Conservation (phyloP, 2,797 vertebrate genomes). For the Sebastes iracundus region DNA sequence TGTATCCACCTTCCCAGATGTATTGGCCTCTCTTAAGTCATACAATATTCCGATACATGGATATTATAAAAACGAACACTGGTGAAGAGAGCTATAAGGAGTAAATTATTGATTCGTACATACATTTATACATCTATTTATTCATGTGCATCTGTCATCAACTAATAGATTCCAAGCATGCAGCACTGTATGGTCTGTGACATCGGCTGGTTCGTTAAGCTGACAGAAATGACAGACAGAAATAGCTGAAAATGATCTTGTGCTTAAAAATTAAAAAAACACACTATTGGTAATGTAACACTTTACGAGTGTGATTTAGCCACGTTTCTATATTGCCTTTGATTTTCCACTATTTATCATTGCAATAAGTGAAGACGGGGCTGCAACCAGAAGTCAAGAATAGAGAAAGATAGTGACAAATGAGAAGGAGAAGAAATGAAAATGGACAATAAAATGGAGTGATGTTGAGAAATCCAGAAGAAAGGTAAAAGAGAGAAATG, state of each 20-base stretch:
- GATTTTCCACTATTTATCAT: not conserved
- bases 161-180: not conserved
- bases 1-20: conserved; percentile 24
- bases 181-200: not conserved
- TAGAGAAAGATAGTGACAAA: not conserved
- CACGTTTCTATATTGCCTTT: not conserved
- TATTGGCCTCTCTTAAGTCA: conserved; percentile 23
- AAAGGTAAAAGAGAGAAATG: conserved; percentile 50
- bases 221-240: not conserved
- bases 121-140: conserved; percentile 24
- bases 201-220: not conserved
- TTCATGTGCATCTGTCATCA: conserved; percentile 37
- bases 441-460: not conserved
- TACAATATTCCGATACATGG: conserved; percentile 3
- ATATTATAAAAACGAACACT: conserved; percentile 24
- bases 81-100: not conserved
- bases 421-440: not conserved
- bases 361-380: not conserved
- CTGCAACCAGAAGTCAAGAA: not conserved
- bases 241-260: not conserved
- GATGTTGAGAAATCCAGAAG: conserved; percentile 35
- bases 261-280: not conserved
- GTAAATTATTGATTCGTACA: conserved; percentile 48
- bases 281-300: not conserved
- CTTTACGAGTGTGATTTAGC: not conserved